Evolutionary conservation across 2,113 vertebrate species (phyloP).

Genomic region (Gallinago undulata): DNA sequence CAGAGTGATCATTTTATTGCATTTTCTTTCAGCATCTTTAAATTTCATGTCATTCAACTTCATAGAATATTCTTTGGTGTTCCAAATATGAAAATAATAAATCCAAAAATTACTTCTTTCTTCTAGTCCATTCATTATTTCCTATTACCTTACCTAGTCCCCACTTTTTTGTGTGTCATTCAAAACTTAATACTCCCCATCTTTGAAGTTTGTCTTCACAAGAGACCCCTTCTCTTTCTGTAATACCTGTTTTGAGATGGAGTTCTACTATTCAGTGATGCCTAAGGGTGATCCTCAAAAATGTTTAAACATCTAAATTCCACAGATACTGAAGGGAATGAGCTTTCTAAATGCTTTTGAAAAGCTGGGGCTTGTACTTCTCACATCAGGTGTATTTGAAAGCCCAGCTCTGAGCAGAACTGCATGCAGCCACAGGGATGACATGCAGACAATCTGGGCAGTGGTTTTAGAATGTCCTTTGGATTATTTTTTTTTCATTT

Average conservation of each 20-base stretch:
- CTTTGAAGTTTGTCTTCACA: constrained; percentile 1
- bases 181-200: background rate
- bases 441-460: background rate
- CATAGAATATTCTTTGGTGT: background rate
- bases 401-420: background rate
- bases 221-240: background rate
- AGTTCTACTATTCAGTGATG: constrained; percentile 9
- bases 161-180: background rate
- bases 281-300: constrained; percentile 30
- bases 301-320: constrained; percentile 18
- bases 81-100: constrained; percentile 10
- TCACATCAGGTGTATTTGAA: background rate
- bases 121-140: background rate
- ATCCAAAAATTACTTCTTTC: background rate
- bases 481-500: background rate
- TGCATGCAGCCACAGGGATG: background rate
- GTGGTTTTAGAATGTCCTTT: background rate
- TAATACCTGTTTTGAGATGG: background rate
- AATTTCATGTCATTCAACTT: background rate
- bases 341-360: background rate
- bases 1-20: background rate
- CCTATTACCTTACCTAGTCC: background rate
- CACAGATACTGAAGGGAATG: constrained; percentile 4
- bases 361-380: constrained; percentile 9
- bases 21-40: background rate